Percentiles rank a stretch among this genome's conserved stretches.
phyloP scores from a whole-genome alignment of 2,113 vertebrate species.

The Mola mola region DNA sequence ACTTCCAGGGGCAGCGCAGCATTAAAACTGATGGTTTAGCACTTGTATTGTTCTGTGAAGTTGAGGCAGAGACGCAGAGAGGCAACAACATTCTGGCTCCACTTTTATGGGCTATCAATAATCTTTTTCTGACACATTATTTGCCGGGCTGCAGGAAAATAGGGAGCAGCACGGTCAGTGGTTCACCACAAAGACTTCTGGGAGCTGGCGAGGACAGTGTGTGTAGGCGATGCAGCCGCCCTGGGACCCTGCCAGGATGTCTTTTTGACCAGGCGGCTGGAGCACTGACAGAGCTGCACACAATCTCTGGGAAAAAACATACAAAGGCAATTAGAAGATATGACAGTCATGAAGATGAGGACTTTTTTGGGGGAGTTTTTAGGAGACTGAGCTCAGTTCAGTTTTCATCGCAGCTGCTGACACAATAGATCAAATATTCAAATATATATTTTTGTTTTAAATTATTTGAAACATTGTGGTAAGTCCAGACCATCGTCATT shows the following conservation, averaged over 20 bases:
- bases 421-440: too few relatives aligned
- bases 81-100: conserved; percentile 72
- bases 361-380: conserved; percentile 63
- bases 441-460: too few relatives aligned
- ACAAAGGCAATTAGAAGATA: conserved; percentile 70
- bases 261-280: conserved; percentile 71
- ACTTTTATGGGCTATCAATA: conserved; percentile 78
- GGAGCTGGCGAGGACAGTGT: conserved; percentile 76
- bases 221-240: conserved; percentile 76
- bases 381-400: conserved; percentile 25
- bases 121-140: conserved; percentile 81
- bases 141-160: conserved; percentile 79
- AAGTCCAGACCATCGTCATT: too few relatives aligned
- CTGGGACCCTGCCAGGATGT: conserved; percentile 81
- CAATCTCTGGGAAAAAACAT: conserved; percentile 81
- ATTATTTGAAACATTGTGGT: too few relatives aligned
- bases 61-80: conserved; percentile 64
- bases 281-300: conserved; percentile 78
- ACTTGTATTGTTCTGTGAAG: conserved; percentile 74
- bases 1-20: conserved; percentile 51
- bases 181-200: conserved; percentile 77
- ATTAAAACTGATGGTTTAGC: conserved; percentile 79
- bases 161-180: conserved; percentile 84
- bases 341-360: conserved; percentile 82
- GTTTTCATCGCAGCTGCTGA: conserved; percentile 13